These are phyloP conservation scores for Enteromius afrohamiltoni DNA, from an alignment of 2,797 vertebrate species.

Conservation along the genomic window DNA sequence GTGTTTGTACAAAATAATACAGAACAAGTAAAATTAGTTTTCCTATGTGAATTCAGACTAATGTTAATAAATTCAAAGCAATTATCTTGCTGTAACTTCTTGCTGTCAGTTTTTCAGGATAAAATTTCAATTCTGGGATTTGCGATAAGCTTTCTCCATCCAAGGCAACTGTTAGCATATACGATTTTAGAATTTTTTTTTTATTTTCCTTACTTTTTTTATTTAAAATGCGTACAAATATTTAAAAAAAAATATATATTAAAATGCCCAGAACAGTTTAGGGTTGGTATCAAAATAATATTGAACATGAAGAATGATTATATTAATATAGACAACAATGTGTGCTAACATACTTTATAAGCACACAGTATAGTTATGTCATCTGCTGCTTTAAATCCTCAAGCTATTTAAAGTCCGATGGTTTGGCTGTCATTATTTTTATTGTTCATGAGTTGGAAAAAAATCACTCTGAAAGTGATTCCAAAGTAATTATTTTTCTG, in stretches of 20 bases:
- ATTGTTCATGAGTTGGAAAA: not conserved
- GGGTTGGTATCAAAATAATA: not conserved
- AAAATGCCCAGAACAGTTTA: not conserved
- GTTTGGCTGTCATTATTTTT: too few species aligned
- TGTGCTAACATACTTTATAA: not conserved
- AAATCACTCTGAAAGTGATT: not conserved
- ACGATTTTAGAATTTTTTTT: not conserved
- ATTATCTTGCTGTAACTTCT: not conserved
- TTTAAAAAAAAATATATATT: not conserved
- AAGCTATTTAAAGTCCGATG: too few species aligned
- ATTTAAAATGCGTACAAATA: not conserved
- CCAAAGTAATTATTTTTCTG: not conserved
- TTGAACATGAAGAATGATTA: not conserved
- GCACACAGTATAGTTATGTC: not conserved
- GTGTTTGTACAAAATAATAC: not conserved
- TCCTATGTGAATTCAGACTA: not conserved
- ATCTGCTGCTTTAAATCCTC: too few species aligned
- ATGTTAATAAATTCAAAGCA: not conserved
- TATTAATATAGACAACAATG: not conserved
- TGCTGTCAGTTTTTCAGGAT: not conserved
- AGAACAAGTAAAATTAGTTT: not conserved
- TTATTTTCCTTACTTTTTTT: not conserved
- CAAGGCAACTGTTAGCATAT: too few species aligned
- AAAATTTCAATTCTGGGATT: not conserved
- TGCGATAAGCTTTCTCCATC: not conserved